Evolutionary conservation across 2,888 invertebrate genomes (phyloP).

Genomic region (Keiferia lycopersicella): DNA sequence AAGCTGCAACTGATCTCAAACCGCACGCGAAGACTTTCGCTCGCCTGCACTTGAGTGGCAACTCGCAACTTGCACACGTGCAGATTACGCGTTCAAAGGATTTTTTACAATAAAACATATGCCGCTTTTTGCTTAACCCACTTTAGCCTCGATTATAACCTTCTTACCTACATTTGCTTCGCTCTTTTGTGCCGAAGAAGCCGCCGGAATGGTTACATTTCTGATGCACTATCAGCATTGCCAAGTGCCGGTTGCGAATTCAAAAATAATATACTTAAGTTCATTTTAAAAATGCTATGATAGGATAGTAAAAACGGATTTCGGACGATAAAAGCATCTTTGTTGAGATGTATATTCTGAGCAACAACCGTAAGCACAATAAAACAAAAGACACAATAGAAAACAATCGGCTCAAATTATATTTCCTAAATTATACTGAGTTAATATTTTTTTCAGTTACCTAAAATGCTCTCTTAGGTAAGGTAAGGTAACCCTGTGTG

Average conservation of each 20-base stretch:
- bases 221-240: slow-evolving; percentile 34
- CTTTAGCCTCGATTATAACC: slow-evolving; percentile 79
- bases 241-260: not conserved
- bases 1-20: slow-evolving; percentile 26
- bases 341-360: no score
- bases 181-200: slow-evolving; percentile 67
- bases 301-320: not conserved
- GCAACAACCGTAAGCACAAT: no score
- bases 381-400: no score
- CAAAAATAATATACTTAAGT: not conserved
- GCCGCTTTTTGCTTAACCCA: slow-evolving; percentile 81
- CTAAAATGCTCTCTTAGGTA: no score
- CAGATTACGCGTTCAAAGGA: slow-evolving; percentile 70
- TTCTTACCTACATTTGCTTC: slow-evolving; percentile 80
- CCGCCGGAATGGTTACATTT: slow-evolving; percentile 53
- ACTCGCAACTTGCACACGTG: slow-evolving; percentile 62
- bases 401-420: no score
- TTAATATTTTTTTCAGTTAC: no score
- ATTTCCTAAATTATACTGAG: no score
- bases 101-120: slow-evolving; percentile 79
- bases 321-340: not conserved
- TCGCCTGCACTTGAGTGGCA: slow-evolving; percentile 39
- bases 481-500: no score
- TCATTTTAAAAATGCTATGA: not conserved
- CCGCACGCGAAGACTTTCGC: slow-evolving; percentile 62